phyloP scores from a whole-genome alignment of 2,888 invertebrate genomes.

The Melanostoma scalare region DNA sequence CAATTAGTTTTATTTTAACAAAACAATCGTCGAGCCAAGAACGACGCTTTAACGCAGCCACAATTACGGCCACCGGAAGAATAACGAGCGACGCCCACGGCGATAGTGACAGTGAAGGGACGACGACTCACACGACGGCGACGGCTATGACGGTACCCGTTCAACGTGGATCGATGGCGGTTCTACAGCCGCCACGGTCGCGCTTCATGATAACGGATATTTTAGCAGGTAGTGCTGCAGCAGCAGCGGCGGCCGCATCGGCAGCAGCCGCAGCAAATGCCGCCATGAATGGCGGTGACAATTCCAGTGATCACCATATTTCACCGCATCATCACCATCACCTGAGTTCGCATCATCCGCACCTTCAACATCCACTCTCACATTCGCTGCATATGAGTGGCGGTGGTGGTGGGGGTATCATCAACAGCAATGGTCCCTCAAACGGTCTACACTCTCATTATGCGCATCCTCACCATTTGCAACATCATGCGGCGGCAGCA shows the following conservation, averaged over 20 bases:
- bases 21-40: conserved; percentile 43
- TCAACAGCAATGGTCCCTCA: conserved; percentile 59
- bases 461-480: conserved; percentile 68
- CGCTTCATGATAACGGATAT: conserved; percentile 96
- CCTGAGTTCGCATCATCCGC: conserved; percentile 70
- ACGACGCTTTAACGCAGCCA: conserved; percentile 67
- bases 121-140: conserved; percentile 61
- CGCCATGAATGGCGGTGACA: conserved; percentile 71
- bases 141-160: conserved; percentile 82
- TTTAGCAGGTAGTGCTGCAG: conserved; percentile 84
- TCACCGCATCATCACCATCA: conserved; percentile 74
- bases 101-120: conserved; percentile 78
- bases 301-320: conserved; percentile 71
- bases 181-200: conserved; percentile 87
- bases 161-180: conserved; percentile 83
- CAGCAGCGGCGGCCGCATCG: conserved; percentile 80
- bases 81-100: conserved; percentile 71
- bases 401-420: conserved; percentile 49
- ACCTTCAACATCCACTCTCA: conserved; percentile 77
- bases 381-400: conserved; percentile 66
- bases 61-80: conserved; percentile 73
- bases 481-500: conserved; percentile 74
- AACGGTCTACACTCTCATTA: conserved; percentile 68
- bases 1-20: conserved; percentile 13
- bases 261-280: conserved; percentile 71